Evolutionary conservation across 1,140 invertebrate species (phyloP).

Genomic region (Augochlora pura): DNA sequence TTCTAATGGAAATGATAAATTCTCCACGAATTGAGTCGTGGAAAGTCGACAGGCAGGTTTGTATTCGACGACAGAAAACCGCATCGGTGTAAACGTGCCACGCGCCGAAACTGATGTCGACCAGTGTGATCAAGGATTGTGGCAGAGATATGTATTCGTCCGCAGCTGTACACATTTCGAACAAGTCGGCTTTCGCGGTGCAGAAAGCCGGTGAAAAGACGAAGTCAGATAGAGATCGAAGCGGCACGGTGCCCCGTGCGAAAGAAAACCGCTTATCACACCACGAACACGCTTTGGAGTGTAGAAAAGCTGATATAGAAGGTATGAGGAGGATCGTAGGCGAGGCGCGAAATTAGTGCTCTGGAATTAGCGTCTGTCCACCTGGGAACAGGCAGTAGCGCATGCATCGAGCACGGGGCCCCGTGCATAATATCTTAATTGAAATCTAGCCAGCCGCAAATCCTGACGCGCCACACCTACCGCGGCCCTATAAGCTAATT

Average conservation of each 20-base stretch:
- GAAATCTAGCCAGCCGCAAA: slow-evolving; percentile 69
- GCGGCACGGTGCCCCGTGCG: slow-evolving; percentile 39
- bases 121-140: not conserved
- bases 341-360: slow-evolving; percentile 44
- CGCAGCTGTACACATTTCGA: slow-evolving; percentile 3
- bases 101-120: no score
- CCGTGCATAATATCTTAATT: slow-evolving; percentile 72
- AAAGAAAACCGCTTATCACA: slow-evolving; percentile 29
- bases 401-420: slow-evolving; percentile 57
- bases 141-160: slow-evolving; percentile 11
- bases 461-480: slow-evolving; percentile 59
- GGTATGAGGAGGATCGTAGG: not conserved
- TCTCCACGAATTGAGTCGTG: no score
- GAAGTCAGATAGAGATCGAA: slow-evolving; percentile 28
- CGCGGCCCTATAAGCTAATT: slow-evolving; percentile 69
- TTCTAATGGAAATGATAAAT: no score
- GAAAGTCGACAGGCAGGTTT: no score
- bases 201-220: not conserved
- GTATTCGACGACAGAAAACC: no score
- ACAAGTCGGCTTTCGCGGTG: not conserved
- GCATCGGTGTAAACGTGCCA: no score
- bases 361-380: slow-evolving; percentile 37
- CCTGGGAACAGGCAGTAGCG: slow-evolving; percentile 46
- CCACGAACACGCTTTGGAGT: slow-evolving; percentile 33
- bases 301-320: slow-evolving; percentile 31